These are phyloP conservation scores for Agrotis segetum DNA, from an alignment of 2,888 invertebrate genomes.

Conservation along the genomic window DNA sequence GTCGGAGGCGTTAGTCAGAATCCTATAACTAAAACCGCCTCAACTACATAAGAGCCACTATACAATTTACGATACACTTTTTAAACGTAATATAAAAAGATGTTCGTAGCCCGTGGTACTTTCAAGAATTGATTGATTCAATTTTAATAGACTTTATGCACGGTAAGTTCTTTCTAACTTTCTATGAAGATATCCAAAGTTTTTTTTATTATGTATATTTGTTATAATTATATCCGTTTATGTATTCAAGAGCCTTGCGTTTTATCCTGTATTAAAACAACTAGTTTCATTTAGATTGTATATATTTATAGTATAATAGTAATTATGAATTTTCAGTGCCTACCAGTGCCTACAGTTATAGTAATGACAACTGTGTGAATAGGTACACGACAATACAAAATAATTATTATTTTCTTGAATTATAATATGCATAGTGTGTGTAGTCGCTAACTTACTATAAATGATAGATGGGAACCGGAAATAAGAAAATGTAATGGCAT, in stretches of 20 bases:
- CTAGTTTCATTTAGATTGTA: no score
- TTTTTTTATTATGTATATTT: no score
- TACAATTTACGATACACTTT: no score
- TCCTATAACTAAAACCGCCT: no score
- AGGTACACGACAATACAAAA: neutral
- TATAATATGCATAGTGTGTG: neutral
- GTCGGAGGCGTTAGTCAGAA: no score
- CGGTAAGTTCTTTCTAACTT: conserved; percentile 41
- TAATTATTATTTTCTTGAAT: conserved; percentile 35
- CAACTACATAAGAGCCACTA: neutral
- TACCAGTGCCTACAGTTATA: conserved; percentile 5
- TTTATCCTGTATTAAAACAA: neutral
- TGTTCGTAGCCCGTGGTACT: neutral
- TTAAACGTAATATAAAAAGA: conserved; percentile 18
- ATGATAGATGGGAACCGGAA: conserved; percentile 19
- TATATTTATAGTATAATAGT: no score
- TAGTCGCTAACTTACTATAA: neutral
- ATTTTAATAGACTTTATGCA: conserved; percentile 6
- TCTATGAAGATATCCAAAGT: neutral
- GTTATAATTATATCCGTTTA: no score
- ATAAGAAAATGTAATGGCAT: conserved; percentile 34
- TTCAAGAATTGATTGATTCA: conserved; percentile 4
- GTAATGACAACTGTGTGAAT: neutral
- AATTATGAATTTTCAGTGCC: neutral
- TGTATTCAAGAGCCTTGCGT: neutral